phyloP scores from a whole-genome alignment of 1,140 invertebrate species.

The Drosophila neocordata region DNA sequence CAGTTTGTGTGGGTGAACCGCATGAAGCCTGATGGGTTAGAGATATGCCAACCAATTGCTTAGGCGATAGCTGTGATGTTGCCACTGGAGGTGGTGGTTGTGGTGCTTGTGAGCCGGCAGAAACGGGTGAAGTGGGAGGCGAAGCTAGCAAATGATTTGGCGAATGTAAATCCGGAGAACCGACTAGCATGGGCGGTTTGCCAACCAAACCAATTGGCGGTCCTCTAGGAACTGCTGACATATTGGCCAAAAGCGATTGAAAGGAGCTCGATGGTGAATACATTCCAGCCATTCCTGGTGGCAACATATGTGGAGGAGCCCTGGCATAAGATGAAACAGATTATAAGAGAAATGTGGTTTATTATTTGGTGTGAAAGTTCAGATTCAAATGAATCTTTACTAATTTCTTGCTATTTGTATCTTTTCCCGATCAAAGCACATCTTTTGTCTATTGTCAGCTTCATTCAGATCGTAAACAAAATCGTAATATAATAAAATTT shows the following conservation, averaged over 20 bases:
- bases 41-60: constrained; percentile 66
- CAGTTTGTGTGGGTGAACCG: constrained; percentile 61
- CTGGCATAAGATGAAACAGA: constrained; percentile 82
- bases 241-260: constrained; percentile 92
- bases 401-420: neutral
- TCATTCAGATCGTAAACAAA: too few relatives aligned
- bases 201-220: constrained; percentile 83
- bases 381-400: neutral
- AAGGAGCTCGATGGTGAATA: constrained; percentile 89
- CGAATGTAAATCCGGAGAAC: constrained; percentile 80
- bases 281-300: constrained; percentile 86
- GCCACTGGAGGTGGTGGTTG: constrained; percentile 30
- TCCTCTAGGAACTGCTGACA: constrained; percentile 86
- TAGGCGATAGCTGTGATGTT: constrained; percentile 56
- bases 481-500: too few relatives aligned
- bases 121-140: constrained; percentile 85
- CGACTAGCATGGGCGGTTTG: constrained; percentile 71
- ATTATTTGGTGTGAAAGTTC: neutral
- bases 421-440: too few relatives aligned
- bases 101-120: constrained; percentile 82
- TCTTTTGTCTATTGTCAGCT: too few relatives aligned
- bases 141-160: constrained; percentile 82
- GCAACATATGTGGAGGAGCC: constrained; percentile 86
- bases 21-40: constrained; percentile 61
- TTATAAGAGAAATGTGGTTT: neutral